Base-by-base conservation (phyloP, 92 coral and sea anemone genomes). In the Bergia sp. region DNA sequence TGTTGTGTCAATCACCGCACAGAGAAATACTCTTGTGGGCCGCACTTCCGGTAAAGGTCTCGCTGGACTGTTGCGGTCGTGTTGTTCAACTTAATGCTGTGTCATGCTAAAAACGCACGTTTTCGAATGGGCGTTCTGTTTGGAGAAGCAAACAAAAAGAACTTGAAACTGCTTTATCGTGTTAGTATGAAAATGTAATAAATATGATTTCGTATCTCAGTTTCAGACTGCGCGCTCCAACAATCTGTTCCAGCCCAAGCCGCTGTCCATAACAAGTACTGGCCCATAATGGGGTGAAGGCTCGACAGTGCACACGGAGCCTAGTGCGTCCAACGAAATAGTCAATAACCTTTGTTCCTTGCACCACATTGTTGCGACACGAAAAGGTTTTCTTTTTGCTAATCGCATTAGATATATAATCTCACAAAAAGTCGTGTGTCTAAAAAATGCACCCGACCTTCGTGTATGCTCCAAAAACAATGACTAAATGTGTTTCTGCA, bases 1-100 rank as follows among this genome's bases (percentile, higher is more conserved):
- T 42, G 82, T 78, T 42, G 82, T 6, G 37, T 45, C 64, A 37
- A 79, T 79, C 39, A 13, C 7, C 83, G 65, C 42, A n/a, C 50
- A 21, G 15, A 20, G 36, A 23, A 29, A 44, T 44, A 64, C 64
- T n/a, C 82, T 4, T 21, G 23, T 37, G 2, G 37, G 41, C 65
- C 82, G 65, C 61, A 29, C 41, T 78, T 78, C 82, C 82, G 65
- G 45, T 78, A 38, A 78, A 78, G 58, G 82, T 47, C 66, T 49
- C 12, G 82, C 82, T 9, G 80, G 39, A 41, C 15, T 3, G 53
- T 21, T 76, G 80, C 55, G 80, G 80, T 76, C 80, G 43, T 76
- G 64, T 42, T 18, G 82, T n/a, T 47, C 9, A 45, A 12, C 65
- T 78, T 39, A 5, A 45, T 78, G 13, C 21, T 44, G 49, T 44